These are phyloP conservation scores for Anas bahamensis DNA, from an alignment of 2,797 vertebrate genomes.

Conservation along the genomic window DNA sequence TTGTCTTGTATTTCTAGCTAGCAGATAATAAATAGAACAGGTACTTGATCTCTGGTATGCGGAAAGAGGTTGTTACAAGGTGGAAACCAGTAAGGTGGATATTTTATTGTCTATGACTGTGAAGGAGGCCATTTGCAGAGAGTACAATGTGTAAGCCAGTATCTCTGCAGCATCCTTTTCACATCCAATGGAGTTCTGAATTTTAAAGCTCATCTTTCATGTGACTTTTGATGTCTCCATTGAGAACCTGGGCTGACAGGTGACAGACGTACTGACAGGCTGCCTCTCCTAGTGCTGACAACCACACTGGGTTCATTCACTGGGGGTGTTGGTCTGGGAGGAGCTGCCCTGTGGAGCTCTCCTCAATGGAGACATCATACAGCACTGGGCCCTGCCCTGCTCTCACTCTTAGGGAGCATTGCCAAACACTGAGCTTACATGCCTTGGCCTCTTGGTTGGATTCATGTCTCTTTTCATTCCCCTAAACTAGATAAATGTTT, in stretches of 20 bases:
- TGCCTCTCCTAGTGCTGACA: background rate
- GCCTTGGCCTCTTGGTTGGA: background rate
- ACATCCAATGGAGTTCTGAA: background rate
- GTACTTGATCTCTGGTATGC: background rate
- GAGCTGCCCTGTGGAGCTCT: background rate
- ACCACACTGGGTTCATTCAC: background rate
- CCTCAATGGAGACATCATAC: background rate
- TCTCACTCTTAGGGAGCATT: background rate
- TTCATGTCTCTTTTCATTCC: background rate
- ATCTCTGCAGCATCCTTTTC: background rate
- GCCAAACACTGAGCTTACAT: background rate
- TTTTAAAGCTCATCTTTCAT: fast-evolving
- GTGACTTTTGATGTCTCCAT: background rate
- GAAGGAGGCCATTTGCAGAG: background rate
- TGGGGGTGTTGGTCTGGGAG: fast-evolving
- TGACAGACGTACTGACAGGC: background rate
- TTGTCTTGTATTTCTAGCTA: background rate
- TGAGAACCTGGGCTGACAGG: background rate
- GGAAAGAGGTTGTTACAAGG: background rate
- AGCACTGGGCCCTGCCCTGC: background rate
- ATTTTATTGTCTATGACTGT: background rate
- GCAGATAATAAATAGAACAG: background rate
- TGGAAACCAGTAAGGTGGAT: background rate
- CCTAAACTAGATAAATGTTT: background rate
- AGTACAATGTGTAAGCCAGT: background rate